phyloP scores from a whole-genome alignment of 2,113 vertebrate species.

The Bothrops jararaca region DNA sequence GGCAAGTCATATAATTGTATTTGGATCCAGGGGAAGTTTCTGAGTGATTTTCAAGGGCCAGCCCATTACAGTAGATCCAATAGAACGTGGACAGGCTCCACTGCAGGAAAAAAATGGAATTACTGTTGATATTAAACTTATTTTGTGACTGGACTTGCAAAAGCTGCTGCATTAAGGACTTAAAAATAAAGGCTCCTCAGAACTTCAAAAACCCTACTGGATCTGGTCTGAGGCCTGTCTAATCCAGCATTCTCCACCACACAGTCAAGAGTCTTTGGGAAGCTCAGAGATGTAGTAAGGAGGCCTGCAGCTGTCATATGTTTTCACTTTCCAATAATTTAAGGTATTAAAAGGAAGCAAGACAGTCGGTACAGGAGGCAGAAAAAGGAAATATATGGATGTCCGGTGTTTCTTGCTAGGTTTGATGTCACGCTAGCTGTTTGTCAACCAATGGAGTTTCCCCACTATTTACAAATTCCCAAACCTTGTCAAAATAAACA shows the following conservation, averaged over 20 bases:
- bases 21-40: background rate
- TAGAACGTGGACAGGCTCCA: background rate
- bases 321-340: background rate
- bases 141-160: background rate
- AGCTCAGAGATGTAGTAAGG: background rate
- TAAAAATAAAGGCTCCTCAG: background rate
- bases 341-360: background rate
- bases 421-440: background rate
- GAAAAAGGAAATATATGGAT: background rate
- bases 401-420: background rate
- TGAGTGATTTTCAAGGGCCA: background rate
- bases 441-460: background rate
- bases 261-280: background rate
- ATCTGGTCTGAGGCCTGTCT: background rate
- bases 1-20: background rate
- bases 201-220: background rate
- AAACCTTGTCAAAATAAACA: background rate
- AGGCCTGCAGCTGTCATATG: background rate
- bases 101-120: background rate
- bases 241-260: background rate
- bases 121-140: background rate
- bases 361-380: background rate
- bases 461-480: background rate
- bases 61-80: background rate
- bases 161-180: background rate